phyloP scores from a whole-genome alignment of 2,888 invertebrate species.

The Drosophila hamatofila region DNA sequence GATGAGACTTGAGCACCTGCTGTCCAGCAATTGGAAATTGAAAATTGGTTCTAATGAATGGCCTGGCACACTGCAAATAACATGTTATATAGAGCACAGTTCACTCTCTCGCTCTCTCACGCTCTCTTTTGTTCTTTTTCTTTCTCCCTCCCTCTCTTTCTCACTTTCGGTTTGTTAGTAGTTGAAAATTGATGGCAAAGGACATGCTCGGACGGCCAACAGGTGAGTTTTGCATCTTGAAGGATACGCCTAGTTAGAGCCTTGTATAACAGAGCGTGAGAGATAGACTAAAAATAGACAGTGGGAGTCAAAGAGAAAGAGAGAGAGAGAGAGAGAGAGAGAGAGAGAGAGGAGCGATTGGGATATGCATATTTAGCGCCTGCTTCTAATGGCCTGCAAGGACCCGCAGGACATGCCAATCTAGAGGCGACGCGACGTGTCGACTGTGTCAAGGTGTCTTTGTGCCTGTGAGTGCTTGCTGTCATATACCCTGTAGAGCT shows the following conservation, averaged over 20 bases:
- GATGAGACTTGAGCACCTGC: constrained; percentile 61
- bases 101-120: background rate
- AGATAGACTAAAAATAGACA: background rate
- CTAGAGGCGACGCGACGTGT: constrained; percentile 29
- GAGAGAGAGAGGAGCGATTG: background rate
- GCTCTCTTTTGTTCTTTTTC: background rate
- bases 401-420: constrained; percentile 65
- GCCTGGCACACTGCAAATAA: constrained; percentile 55
- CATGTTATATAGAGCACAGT: constrained; percentile 38
- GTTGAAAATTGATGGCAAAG: constrained; percentile 1
- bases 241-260: constrained; percentile 70
- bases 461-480: constrained; percentile 15
- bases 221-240: constrained; percentile 58
- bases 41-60: constrained; percentile 38
- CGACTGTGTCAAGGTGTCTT: constrained; percentile 53
- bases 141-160: background rate
- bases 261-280: background rate
- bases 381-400: constrained; percentile 28
- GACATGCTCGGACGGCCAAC: constrained; percentile 43
- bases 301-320: background rate
- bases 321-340: background rate
- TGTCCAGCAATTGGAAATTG: constrained; percentile 12
- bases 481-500: background rate
- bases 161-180: background rate
- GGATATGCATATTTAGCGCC: constrained; percentile 61